Base-by-base conservation (phyloP, 2,888 invertebrate species). In the Unio delphinus region DNA sequence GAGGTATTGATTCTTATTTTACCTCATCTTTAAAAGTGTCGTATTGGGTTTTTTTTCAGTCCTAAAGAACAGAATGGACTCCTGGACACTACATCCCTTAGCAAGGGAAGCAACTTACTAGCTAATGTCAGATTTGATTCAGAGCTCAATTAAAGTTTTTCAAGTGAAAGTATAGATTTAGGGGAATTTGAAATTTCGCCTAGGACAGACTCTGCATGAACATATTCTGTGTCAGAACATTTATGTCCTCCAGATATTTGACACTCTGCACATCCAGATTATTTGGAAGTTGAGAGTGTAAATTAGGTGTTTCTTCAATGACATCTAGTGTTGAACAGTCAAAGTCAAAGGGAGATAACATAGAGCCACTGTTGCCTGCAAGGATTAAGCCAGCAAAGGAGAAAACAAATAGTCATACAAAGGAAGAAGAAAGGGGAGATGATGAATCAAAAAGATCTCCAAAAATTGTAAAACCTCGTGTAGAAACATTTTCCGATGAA, bases 391-490 rank as follows among this genome's bases (percentile, higher is more conserved):
- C 92, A 76, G 91, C 92, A 77, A 93, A 93, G 90, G 93, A 94
- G 88, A 93, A 92, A 81, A 91, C 91, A 73, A 93, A 92, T 88
- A 91, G 91, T 84, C 93, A 93, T 83, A 92, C 92, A 67, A 93
- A 93, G 87, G 93, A 93, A 61, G 94, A 94, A 80, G 94, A 94
- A 88, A 91, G 93, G 88, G 93, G 93, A 15, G 90, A 89, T n/a
- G 70, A 73, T 54, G 71, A 70, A 20, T 68, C 69, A 5, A 74
- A 69, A 55, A 65, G 80, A 69, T 64, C 73, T 30, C 66, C 73
- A 15, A 45, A 45, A 45, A 45, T 45, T 45, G 11, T 45, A 45
- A 45, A 45, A 45, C 15, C 45, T 45, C 15, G 45, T 45, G 45
- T 15, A 15, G 45, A 45, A 45, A 45, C 45, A 45, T 45, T 45